phyloP scores from a whole-genome alignment of 1,140 invertebrate species.

The Drosophila rhopaloa region DNA sequence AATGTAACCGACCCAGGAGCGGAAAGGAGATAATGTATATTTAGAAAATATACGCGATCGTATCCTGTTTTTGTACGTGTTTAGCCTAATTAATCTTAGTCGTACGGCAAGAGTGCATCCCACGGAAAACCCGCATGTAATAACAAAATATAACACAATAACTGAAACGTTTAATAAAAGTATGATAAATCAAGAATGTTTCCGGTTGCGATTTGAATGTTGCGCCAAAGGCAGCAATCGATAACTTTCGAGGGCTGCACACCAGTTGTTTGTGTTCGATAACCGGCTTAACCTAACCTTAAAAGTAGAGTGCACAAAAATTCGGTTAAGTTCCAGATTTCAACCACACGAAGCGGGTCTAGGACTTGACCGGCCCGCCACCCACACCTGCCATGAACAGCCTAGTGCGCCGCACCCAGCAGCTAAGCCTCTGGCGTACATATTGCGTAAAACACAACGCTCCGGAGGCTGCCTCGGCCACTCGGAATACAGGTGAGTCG shows the following conservation, averaged over 20 bases:
- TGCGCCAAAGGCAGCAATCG: background rate
- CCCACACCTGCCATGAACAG: slow-evolving; percentile 53
- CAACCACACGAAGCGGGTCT: slow-evolving; percentile 14
- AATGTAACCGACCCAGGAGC: slow-evolving; percentile 15
- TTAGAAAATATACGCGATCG: slow-evolving; percentile 56
- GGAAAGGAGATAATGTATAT: slow-evolving; percentile 24
- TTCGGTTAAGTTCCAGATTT: slow-evolving; percentile 6
- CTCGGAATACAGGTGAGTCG: slow-evolving; percentile 16
- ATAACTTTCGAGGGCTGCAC: slow-evolving; percentile 19
- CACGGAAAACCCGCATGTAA: slow-evolving; percentile 46
- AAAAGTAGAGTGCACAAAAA: slow-evolving; percentile 30
- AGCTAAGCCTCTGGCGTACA: slow-evolving; percentile 54
- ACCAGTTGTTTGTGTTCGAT: background rate
- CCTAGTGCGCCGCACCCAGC: slow-evolving; percentile 54
- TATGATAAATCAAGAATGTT: slow-evolving; percentile 33
- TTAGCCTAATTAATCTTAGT: slow-evolving; percentile 69
- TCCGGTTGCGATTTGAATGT: background rate
- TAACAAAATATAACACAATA: slow-evolving; percentile 57
- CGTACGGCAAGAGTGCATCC: slow-evolving; percentile 37
- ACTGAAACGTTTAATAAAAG: slow-evolving; percentile 40
- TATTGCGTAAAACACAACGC: slow-evolving; percentile 64
- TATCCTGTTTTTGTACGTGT: slow-evolving; percentile 61
- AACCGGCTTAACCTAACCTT: slow-evolving; percentile 48
- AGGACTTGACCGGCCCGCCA: slow-evolving; percentile 7
- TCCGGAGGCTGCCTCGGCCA: slow-evolving; percentile 23